These are phyloP conservation scores for Mimachlamys varia DNA, from an alignment of 2,888 invertebrate genomes.

Conservation along the genomic window DNA sequence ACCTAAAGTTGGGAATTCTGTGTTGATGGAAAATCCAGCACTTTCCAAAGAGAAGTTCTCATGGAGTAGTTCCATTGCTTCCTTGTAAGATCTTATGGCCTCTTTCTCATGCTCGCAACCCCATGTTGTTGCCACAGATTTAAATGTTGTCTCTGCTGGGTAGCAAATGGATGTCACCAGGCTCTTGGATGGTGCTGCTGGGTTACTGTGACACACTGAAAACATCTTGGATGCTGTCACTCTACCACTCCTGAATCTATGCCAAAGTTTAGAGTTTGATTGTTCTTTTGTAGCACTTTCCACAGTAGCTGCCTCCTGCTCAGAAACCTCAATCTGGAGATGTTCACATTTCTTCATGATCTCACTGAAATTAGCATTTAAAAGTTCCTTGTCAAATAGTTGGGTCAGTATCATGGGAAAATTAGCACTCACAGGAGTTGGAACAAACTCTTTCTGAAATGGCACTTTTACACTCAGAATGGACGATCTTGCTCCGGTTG, in stretches of 20 bases:
- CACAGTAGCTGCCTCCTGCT: conserved; percentile 19
- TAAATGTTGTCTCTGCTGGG: not conserved
- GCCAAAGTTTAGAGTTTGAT: conserved; percentile 39
- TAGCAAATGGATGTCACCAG: conserved; percentile 32
- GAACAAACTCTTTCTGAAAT: conserved; percentile 38
- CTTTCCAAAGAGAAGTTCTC: conserved; percentile 36
- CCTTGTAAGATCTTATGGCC: conserved; percentile 39
- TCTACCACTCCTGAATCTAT: conserved; percentile 38
- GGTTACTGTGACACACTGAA: conserved; percentile 39
- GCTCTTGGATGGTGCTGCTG: conserved; percentile 23
- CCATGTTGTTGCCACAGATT: conserved; percentile 45
- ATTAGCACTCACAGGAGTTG: conserved; percentile 32
- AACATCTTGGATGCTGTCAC: conserved; percentile 44
- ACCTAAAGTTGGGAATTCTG: conserved; percentile 46
- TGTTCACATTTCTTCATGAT: conserved; percentile 28
- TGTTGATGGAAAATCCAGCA: conserved; percentile 43
- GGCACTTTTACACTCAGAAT: conserved; percentile 4
- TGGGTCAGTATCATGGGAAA: conserved; percentile 43
- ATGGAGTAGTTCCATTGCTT: not conserved
- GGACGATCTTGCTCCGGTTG: conserved; percentile 30
- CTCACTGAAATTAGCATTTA: not conserved
- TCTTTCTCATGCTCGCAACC: conserved; percentile 39
- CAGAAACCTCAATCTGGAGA: conserved; percentile 34
- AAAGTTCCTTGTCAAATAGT: not conserved
- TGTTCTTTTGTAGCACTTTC: conserved; percentile 43